Evolutionary conservation across 2,113 vertebrate species (phyloP).

Genomic region (Brachionichthys hirsutus): DNA sequence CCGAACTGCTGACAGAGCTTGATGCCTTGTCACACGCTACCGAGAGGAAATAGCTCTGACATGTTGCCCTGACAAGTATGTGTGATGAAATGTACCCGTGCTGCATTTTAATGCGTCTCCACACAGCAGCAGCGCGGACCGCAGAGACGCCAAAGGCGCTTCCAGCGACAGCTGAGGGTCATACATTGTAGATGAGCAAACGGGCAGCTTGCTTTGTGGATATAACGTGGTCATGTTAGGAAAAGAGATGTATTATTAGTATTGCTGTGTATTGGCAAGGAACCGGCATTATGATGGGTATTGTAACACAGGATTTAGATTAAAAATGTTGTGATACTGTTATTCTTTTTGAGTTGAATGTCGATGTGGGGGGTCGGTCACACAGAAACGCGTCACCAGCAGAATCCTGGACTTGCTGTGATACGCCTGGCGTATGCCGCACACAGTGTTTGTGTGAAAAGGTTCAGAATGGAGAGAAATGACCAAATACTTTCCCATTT

Average conservation of each 20-base stretch:
- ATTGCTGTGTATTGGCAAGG: too few species aligned
- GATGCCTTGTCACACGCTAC: constrained; percentile 44
- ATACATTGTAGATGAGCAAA: constrained; percentile 4
- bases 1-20: constrained; percentile 53
- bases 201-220: not conserved
- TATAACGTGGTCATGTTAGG: not conserved
- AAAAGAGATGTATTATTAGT: not conserved
- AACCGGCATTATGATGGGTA: too few species aligned
- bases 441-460: too few species aligned
- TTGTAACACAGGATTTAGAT: too few species aligned
- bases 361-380: too few species aligned
- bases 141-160: constrained; percentile 5
- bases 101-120: constrained; percentile 47
- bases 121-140: constrained; percentile 17
- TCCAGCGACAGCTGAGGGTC: constrained; percentile 14
- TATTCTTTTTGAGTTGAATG: too few species aligned
- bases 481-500: too few species aligned
- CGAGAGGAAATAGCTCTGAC: constrained; percentile 50
- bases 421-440: too few species aligned
- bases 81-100: constrained; percentile 54
- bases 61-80: constrained; percentile 54
- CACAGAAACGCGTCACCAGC: too few species aligned
- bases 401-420: too few species aligned
- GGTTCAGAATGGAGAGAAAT: too few species aligned
- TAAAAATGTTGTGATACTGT: too few species aligned